Evolutionary conservation across 1,140 invertebrate genomes (phyloP), one percentile per base, ranked within the genome.

Genomic region (Bactericera cockerelli): DNA sequence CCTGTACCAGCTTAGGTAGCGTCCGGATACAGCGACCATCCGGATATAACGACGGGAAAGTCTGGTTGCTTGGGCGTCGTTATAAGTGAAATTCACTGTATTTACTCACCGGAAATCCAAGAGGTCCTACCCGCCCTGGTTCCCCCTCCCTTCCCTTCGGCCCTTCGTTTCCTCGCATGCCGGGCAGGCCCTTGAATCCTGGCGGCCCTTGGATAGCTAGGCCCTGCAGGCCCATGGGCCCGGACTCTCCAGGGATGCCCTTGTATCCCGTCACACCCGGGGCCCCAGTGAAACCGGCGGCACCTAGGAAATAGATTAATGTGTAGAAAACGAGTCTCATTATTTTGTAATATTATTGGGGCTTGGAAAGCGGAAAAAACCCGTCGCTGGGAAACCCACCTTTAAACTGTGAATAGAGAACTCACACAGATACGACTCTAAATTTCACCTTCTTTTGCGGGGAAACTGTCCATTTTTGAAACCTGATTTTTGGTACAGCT

Each of bases 191-290:
- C 24, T 58, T 31, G 8, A 56, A 11, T n/a, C 59, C 59, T 11
- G 59, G 26, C 25, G 53, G 33, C 19, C 33, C 57, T 21, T 16
- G 42, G 21, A 24, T n/a, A 24, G 24, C 25, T 16, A 55, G 13
- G 54, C 49, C 61, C 22, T 16, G 57, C 2, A 70, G 64, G 49
- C 86, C 86, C 3, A 79, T 75, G 55, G 70, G 70, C 55, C 85
- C 86, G n/a, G 74, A 65, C 21, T 71, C 66, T 19, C 84, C 82
- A 10, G 72, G 68, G 31, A 59, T 56, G 13, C 56, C 59, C 13
- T 24, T 21, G 24, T 62, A 38, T 54, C 65, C 66, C 16, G 33
- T 38, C 1, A 58, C 16, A 53, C 62, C 62, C 19, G 28, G 55
- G 22, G 1, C 10, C 6, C 38, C 60, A 19, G 25, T 13, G 25